Base-by-base conservation (phyloP, 2,797 vertebrate species). In the Anguilla pacifica region DNA sequence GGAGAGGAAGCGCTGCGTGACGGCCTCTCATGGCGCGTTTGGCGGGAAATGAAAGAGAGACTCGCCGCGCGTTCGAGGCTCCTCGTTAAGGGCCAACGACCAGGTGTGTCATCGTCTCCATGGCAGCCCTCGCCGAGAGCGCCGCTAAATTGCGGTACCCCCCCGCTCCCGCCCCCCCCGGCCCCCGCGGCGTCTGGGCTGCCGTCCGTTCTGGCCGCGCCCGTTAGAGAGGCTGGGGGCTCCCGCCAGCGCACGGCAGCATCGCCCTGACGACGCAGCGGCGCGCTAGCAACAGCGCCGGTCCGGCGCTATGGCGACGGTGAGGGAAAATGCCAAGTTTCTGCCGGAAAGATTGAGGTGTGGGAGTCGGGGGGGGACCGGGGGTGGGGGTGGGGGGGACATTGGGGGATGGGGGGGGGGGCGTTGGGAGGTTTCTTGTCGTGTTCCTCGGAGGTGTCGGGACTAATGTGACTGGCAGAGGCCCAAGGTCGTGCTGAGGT, bases 391-490 rank as follows among this genome's bases (percentile, higher is more conserved):
- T 39, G 43, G 3, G 31, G 4, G 74, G 74, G 35, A 3, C 31
- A 31, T 31, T 0, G 13, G 13, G 17, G 6, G 22, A 22, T 25
- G 6, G 61, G 3, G 22, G 61, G 61, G 61, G 22, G 22, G 61
- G 61, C 46, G 67, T 31, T 31, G 31, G 35, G 72, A 39, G 31
- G 31, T n/a, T 67, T 67, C 22, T n/a, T 77, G 72, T 43, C 15
- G 15, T 77, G 13, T 77, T 39, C 15, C 31, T 77, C 72, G 7
- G 72, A 77, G 72, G 35, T 77, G 72, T 77, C 4, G 31, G 55
- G 51, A 4, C n/a, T 79, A 39, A 81, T 86, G 74, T 86, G 86
- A 86, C 86, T 81, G 86, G 72, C 72, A 81, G 77, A 79, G 46
- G 13, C 53, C 74, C 74, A 43, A 55, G 86, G 72, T 77, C 74